phyloP scores from a whole-genome alignment of 2,888 invertebrate species.

The Lamellibrachia satsuma region DNA sequence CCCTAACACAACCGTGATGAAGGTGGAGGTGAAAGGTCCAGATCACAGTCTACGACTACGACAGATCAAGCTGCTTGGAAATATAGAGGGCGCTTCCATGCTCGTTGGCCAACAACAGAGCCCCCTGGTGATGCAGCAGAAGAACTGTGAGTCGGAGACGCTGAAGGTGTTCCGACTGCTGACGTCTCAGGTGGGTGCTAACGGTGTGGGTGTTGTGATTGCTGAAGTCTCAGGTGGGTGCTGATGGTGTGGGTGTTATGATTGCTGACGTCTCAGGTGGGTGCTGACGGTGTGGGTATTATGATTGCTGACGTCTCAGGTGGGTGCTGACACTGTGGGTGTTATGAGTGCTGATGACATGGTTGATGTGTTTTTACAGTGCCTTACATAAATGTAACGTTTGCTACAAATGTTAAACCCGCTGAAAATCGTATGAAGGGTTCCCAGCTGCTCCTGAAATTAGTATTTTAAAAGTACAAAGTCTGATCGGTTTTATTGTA shows the following conservation, averaged over 20 bases:
- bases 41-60: slow-evolving; percentile 89
- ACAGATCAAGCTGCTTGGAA: slow-evolving; percentile 72
- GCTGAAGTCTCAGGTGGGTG: background rate
- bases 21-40: slow-evolving; percentile 72
- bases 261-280: background rate
- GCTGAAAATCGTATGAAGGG: too few species aligned
- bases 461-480: too few species aligned
- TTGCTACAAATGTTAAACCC: too few species aligned
- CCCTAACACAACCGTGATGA: slow-evolving; percentile 43
- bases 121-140: slow-evolving; percentile 78
- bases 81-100: slow-evolving; percentile 71
- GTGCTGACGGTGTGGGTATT: background rate
- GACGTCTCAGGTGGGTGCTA: slow-evolving; percentile 79
- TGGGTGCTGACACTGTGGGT: background rate
- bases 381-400: too few species aligned
- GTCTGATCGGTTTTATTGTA: too few species aligned
- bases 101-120: slow-evolving; percentile 58
- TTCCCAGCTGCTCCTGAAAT: too few species aligned
- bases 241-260: background rate
- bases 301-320: background rate
- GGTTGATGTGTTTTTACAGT: background rate
- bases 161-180: slow-evolving; percentile 89
- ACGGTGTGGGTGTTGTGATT: background rate
- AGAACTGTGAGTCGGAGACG: slow-evolving; percentile 90
- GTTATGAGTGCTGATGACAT: background rate